These are phyloP conservation scores for Thermophis baileyi DNA, from an alignment of 2,113 vertebrate genomes.

Conservation along the genomic window DNA sequence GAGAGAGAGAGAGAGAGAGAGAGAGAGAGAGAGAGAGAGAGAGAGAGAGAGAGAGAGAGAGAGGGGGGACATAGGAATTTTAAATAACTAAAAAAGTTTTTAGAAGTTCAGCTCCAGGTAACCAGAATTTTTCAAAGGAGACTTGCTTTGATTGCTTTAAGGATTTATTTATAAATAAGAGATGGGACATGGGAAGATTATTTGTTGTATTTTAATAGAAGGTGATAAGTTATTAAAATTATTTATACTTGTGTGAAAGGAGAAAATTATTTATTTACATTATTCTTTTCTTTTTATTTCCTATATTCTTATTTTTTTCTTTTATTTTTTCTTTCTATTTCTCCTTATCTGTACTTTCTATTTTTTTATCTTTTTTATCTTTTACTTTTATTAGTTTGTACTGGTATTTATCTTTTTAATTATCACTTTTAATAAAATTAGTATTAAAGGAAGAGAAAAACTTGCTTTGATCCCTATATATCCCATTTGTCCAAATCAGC, in stretches of 20 bases:
- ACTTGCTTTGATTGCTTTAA: not conserved
- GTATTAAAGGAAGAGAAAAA: not conserved
- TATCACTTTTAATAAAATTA: not conserved
- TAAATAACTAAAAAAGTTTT: not conserved
- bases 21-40: too few relatives aligned
- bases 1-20: too few relatives aligned
- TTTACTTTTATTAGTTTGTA: not conserved
- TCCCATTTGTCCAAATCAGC: not conserved
- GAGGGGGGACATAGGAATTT: not conserved
- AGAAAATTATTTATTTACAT: not conserved
- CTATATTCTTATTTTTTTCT: not conserved
- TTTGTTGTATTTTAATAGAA: not conserved
- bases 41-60: too few relatives aligned
- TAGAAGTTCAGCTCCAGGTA: not conserved
- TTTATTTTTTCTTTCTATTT: not conserved
- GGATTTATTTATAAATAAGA: not conserved
- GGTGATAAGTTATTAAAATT: not conserved
- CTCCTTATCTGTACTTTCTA: not conserved
- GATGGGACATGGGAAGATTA: not conserved
- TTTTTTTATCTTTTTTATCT: not conserved
- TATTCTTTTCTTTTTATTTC: not conserved
- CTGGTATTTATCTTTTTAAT: not conserved
- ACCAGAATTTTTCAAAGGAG: not conserved
- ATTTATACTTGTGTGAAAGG: not conserved
- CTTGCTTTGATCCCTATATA: not conserved